Evolutionary conservation across 2,888 invertebrate species (phyloP).

Genomic region (Reticulitermes lucifugus): DNA sequence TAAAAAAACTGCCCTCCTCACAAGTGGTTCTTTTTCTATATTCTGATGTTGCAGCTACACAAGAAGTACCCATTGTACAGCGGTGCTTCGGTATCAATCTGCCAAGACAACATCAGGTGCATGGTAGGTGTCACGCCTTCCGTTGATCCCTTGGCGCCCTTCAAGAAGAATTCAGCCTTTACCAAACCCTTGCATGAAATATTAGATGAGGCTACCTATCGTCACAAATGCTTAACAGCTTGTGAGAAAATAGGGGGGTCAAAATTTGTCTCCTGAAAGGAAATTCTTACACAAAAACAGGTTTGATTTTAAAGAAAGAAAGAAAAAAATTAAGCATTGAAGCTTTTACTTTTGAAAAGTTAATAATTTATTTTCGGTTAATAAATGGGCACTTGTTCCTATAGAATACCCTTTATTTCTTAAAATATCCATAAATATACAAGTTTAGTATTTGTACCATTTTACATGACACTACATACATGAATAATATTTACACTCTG

Average conservation of each 20-base stretch:
- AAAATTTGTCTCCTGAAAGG: no score
- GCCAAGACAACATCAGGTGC: constrained; percentile 11
- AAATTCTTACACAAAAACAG: no score
- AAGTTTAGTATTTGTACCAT: constrained; percentile 52
- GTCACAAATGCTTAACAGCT: no score
- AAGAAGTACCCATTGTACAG: constrained; percentile 40
- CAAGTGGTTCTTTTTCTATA: no score
- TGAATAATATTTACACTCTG: constrained; percentile 36
- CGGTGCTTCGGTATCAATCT: constrained; percentile 24
- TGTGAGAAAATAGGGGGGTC: no score
- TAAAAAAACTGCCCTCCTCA: no score
- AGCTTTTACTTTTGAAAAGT: no score
- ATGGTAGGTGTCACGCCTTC: constrained; percentile 9
- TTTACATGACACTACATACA: constrained; percentile 50
- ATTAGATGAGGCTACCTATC: neutral
- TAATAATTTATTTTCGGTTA: neutral
- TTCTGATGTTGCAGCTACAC: constrained; percentile 15
- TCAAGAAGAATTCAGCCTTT: constrained; percentile 33
- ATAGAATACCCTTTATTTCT: constrained; percentile 52
- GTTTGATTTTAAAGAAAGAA: no score
- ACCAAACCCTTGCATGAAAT: constrained; percentile 30
- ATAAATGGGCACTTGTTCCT: constrained; percentile 12
- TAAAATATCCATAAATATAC: constrained; percentile 54
- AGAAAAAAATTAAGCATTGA: no score
- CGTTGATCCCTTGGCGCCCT: constrained; percentile 11